A percentile compares a stretch with the other conserved stretches of the same genome.
Conservation (phyloP, 2,888 invertebrate species). For the Gymnocheta viridis region DNA sequence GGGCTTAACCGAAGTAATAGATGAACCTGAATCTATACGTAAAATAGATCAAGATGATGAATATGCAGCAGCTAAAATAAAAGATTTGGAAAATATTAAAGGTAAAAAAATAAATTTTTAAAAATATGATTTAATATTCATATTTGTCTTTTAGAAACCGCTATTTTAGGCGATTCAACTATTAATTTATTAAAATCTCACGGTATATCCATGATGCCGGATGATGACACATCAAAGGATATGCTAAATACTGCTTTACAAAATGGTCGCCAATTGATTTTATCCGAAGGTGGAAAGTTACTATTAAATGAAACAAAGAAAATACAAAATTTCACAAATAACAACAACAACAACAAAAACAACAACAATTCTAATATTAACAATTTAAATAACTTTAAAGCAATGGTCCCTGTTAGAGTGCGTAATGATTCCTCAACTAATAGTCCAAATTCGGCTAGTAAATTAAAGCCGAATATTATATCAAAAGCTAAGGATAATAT, state of each 20-base stretch:
- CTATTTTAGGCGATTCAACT: slow-evolving; percentile 76
- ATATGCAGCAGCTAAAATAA: slow-evolving; percentile 70
- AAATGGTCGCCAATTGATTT: slow-evolving; percentile 92
- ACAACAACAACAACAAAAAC: slow-evolving; percentile 67
- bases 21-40: slow-evolving; percentile 71
- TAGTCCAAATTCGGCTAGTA: slow-evolving; percentile 57
- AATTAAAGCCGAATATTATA: slow-evolving; percentile 72
- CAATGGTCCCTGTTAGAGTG: slow-evolving; percentile 66
- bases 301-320: slow-evolving; percentile 84
- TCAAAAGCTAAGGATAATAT: slow-evolving; percentile 72
- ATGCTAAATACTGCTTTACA: slow-evolving; percentile 91
- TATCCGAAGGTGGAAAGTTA: slow-evolving; percentile 92
- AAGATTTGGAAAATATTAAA: slow-evolving; percentile 73
- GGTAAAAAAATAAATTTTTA: slow-evolving; percentile 47
- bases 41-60: slow-evolving; percentile 71
- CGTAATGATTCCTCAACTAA: slow-evolving; percentile 52
- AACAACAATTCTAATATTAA: slow-evolving; percentile 68
- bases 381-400: slow-evolving; percentile 54
- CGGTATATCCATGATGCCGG: slow-evolving; percentile 93
- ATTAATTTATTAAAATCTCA: slow-evolving; percentile 90
- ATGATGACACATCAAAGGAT: slow-evolving; percentile 86
- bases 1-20: slow-evolving; percentile 70
- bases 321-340: slow-evolving; percentile 65
- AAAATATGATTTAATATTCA: background rate
- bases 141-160: slow-evolving; percentile 72